A percentile compares a stretch with the other conserved stretches of the same genome.
phyloP scores from a whole-genome alignment of 2,113 vertebrate genomes.

The Laticauda colubrina region DNA sequence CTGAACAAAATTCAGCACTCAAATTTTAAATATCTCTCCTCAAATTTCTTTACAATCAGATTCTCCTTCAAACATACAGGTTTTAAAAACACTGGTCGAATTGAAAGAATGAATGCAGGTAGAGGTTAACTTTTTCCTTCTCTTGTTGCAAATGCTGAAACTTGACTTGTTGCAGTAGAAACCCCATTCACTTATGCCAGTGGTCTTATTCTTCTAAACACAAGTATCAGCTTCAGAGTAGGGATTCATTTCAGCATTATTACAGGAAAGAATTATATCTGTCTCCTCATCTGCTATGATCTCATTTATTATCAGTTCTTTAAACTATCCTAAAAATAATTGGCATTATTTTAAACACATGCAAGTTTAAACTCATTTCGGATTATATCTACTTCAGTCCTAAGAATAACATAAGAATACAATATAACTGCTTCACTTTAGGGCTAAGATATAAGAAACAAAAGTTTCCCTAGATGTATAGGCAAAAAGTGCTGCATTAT shows the following conservation, averaged over 20 bases:
- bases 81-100: neutral
- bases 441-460: neutral
- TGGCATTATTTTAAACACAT: neutral
- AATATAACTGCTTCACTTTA: neutral
- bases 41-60: neutral
- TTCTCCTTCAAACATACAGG: neutral
- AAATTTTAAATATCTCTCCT: neutral
- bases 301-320: neutral
- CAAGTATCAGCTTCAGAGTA: neutral
- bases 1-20: slow-evolving; percentile 10
- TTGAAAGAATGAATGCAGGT: neutral
- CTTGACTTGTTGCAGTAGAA: neutral
- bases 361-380: neutral
- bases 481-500: neutral
- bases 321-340: neutral
- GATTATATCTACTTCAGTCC: neutral
- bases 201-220: neutral
- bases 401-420: neutral
- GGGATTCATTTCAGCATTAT: neutral
- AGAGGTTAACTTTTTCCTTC: neutral
- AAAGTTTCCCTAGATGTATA: neutral
- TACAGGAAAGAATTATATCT: neutral
- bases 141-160: neutral
- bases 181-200: neutral
- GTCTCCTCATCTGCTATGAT: neutral